A percentile compares a stretch with the other conserved stretches of the same genome.
phyloP scores from a whole-genome alignment of 2,797 vertebrate genomes.

The Hirundo rustica region DNA sequence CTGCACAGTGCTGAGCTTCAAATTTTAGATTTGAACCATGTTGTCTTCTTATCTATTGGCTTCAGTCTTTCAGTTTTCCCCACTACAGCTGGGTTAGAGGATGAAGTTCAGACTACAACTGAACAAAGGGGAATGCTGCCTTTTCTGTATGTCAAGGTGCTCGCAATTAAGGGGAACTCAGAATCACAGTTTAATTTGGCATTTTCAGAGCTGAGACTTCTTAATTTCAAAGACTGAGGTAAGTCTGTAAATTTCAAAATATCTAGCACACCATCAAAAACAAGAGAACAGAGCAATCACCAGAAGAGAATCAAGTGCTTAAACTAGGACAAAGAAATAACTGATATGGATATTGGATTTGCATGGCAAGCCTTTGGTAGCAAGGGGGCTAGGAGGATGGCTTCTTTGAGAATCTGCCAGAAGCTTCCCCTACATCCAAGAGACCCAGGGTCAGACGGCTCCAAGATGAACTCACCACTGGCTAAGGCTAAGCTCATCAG shows the following conservation, averaged over 20 bases:
- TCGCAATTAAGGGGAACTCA: background rate
- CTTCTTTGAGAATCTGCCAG: background rate
- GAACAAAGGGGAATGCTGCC: background rate
- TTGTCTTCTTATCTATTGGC: background rate
- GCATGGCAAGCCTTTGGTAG: background rate
- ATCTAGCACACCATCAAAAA: background rate
- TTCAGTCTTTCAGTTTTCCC: background rate
- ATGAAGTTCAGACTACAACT: background rate
- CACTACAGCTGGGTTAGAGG: background rate
- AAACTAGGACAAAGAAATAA: slow-evolving; percentile 28
- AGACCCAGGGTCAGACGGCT: background rate
- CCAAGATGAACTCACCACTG: background rate
- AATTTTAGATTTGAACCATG: background rate
- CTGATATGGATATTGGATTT: background rate
- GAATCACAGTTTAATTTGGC: slow-evolving; percentile 10
- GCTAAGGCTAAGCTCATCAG: background rate
- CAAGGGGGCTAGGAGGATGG: background rate
- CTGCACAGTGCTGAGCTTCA: background rate
- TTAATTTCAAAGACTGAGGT: slow-evolving; percentile 30
- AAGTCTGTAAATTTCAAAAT: slow-evolving; percentile 31
- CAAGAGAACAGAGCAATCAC: slow-evolving; percentile 21
- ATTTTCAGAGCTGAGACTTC: slow-evolving; percentile 17
- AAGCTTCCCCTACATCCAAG: background rate
- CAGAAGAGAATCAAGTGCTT: slow-evolving; percentile 5
- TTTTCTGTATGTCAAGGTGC: background rate